Evolutionary conservation across 2,797 vertebrate genomes (phyloP).

Genomic region (Rallus crepitans): DNA sequence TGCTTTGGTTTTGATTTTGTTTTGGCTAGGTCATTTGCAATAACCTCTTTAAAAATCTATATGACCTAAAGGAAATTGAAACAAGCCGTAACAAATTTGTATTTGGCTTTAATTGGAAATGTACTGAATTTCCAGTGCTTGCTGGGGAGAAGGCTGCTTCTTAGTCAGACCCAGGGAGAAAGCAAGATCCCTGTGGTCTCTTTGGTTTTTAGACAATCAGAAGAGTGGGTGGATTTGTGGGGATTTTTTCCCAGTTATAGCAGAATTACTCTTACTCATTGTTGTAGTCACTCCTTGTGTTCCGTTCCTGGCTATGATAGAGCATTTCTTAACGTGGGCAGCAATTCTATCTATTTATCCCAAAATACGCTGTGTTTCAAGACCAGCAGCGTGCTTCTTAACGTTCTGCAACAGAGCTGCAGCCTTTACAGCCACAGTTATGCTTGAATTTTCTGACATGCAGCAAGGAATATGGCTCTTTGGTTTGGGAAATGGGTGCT

Average conservation of each 20-base stretch:
- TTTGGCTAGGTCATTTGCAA: background rate
- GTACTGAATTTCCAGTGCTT: background rate
- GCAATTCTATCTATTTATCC: background rate
- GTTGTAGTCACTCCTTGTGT: background rate
- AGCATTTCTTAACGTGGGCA: background rate
- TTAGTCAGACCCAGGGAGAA: background rate
- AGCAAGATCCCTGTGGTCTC: accelerated
- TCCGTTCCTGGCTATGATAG: background rate
- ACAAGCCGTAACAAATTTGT: background rate
- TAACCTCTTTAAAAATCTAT: background rate
- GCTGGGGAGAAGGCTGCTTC: background rate
- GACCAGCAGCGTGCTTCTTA: background rate
- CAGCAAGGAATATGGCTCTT: background rate
- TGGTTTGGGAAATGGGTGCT: background rate
- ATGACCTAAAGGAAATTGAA: background rate
- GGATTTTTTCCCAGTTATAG: background rate
- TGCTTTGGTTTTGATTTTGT: background rate
- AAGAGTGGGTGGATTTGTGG: background rate
- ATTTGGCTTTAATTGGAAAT: background rate
- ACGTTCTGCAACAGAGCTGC: background rate
- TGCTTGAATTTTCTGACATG: background rate
- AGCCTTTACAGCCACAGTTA: background rate
- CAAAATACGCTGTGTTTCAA: background rate
- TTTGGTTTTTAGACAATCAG: background rate
- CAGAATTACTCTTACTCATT: background rate